phyloP scores from a whole-genome alignment of 2,888 invertebrate species.

The Orchesellides sinensis region DNA sequence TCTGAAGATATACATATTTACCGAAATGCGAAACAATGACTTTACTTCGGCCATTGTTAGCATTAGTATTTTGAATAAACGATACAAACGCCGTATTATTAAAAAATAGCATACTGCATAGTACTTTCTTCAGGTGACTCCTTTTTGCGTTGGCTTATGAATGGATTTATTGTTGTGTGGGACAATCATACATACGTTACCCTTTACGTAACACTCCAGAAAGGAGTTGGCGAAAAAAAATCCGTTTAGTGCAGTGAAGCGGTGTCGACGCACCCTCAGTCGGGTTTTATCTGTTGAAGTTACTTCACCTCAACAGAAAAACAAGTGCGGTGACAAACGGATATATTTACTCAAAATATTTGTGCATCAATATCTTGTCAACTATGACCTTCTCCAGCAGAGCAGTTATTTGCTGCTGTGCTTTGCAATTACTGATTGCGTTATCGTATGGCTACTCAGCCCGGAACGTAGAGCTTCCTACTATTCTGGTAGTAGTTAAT shows the following conservation, averaged over 20 bases:
- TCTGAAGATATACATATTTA: neutral
- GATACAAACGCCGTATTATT: neutral
- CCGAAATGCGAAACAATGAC: constrained; percentile 21
- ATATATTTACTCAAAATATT: neutral
- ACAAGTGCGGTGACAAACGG: neutral
- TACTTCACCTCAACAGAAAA: neutral
- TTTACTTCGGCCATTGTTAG: constrained; percentile 52
- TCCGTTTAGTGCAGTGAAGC: constrained; percentile 20
- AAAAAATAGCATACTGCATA: neutral
- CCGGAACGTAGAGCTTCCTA: constrained; percentile 37
- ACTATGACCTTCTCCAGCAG: neutral
- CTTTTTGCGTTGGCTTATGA: constrained; percentile 26
- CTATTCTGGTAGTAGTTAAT: constrained; percentile 8
- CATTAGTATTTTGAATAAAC: neutral
- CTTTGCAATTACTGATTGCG: neutral
- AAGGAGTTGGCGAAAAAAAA: neutral
- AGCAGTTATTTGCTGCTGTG: neutral
- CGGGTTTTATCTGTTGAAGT: constrained; percentile 33
- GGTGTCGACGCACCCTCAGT: constrained; percentile 41
- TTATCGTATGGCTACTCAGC: constrained; percentile 34
- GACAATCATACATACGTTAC: neutral
- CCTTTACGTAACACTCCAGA: constrained; percentile 12
- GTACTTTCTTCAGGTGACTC: neutral
- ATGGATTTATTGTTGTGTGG: neutral
- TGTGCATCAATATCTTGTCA: neutral